Conservation (phyloP, 2,113 vertebrate species). For the Engraulis encrasicolus region DNA sequence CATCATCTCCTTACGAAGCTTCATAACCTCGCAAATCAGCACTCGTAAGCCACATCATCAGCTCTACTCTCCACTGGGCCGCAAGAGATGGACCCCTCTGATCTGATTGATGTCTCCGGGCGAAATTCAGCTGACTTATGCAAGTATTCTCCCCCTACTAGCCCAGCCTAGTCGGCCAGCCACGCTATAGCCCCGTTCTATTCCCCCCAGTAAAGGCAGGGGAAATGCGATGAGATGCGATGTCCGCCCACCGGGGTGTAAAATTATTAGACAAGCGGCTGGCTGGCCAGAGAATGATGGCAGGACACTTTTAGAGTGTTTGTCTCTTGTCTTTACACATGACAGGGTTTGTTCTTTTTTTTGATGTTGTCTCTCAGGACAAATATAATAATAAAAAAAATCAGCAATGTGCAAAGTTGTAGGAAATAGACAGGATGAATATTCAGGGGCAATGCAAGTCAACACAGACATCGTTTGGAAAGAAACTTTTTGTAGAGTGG, state of each 20-base stretch:
- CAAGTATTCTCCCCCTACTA: conserved; percentile 15
- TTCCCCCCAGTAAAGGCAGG: not conserved
- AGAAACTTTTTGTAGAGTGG: not conserved
- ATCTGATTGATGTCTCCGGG: conserved; percentile 12
- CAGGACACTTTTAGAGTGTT: not conserved
- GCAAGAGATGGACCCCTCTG: not conserved
- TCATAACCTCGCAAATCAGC: conserved; percentile 16
- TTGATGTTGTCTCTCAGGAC: not conserved
- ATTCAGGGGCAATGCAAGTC: not conserved
- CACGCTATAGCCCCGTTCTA: too few species aligned
- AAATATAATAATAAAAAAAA: too few species aligned
- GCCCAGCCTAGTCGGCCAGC: too few species aligned
- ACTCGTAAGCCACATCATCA: conserved; percentile 12
- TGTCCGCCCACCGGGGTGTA: not conserved
- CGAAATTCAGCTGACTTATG: conserved; percentile 20
- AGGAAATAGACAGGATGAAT: not conserved
- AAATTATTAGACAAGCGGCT: not conserved
- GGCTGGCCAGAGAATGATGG: not conserved
- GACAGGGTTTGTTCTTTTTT: not conserved
- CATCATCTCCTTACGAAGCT: conserved; percentile 14
- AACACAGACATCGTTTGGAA: not conserved
- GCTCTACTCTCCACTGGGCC: not conserved
- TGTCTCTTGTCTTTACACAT: not conserved
- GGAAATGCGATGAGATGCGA: too few species aligned
- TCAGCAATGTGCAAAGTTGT: not conserved